Evolutionary conservation across 2,888 invertebrate genomes (phyloP).

Genomic region (Diadegma fenestrale): DNA sequence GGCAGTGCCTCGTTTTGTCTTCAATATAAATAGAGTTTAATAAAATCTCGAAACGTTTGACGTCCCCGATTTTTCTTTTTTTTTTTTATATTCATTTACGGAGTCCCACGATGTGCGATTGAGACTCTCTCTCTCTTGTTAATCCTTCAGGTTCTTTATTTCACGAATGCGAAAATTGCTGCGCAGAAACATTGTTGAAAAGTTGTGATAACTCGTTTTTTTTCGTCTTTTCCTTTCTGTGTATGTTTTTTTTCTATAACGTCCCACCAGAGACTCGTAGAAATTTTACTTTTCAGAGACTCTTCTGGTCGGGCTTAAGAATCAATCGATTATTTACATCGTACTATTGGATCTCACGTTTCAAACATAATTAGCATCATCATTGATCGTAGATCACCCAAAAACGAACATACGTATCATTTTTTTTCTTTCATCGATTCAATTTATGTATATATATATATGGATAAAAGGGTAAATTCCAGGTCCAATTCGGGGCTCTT

Average conservation of each 20-base stretch:
- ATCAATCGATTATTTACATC: conserved; percentile 66
- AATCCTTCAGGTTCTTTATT: conserved; percentile 68
- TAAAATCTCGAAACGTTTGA: conserved; percentile 44
- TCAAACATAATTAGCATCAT: background rate
- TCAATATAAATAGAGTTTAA: conserved; percentile 53
- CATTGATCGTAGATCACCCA: conserved; percentile 35
- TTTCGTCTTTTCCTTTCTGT: conserved; percentile 47
- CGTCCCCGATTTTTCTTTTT: conserved; percentile 29
- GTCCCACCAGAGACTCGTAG: conserved; percentile 72
- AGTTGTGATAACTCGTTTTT: conserved; percentile 49
- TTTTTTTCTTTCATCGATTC: conserved; percentile 63
- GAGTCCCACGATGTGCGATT: conserved; percentile 60
- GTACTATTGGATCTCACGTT: conserved; percentile 48
- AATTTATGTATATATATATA: conserved; percentile 56
- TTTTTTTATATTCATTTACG: conserved; percentile 11
- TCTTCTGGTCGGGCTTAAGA: conserved; percentile 47
- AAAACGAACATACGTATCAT: conserved; percentile 69
- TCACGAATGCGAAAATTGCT: conserved; percentile 46
- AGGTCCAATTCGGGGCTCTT: too few relatives aligned
- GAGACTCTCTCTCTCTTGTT: conserved; percentile 56
- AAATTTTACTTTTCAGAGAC: background rate
- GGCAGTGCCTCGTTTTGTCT: conserved; percentile 72
- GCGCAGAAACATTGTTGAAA: conserved; percentile 71
- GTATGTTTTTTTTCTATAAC: conserved; percentile 48
- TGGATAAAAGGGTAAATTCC: too few relatives aligned